Conservation (phyloP, 2,797 vertebrate genomes). For the Gymnodraco acuticeps region DNA sequence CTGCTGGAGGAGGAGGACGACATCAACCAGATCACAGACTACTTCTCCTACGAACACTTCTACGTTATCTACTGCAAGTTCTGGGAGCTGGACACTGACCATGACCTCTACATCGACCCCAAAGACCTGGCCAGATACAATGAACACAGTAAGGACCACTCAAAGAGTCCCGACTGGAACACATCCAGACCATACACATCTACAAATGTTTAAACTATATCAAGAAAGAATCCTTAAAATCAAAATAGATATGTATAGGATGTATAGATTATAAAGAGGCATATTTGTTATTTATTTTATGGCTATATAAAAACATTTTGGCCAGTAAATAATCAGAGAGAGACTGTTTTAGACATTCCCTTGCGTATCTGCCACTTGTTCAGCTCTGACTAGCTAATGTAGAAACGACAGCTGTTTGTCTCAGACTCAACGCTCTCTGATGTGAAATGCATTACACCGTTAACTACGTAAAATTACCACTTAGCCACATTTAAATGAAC, state of each 20-base stretch:
- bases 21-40: constrained; percentile 99
- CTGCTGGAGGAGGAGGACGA: constrained; percentile 98
- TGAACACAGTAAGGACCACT: constrained; percentile 90
- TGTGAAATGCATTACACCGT: constrained; percentile 23
- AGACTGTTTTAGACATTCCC: constrained; percentile 6
- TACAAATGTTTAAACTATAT: background rate
- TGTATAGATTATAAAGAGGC: background rate
- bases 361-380: constrained; percentile 22
- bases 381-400: background rate
- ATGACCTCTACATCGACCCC: constrained; percentile 97
- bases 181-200: background rate
- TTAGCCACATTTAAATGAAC: constrained; percentile 10
- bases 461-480: constrained; percentile 12
- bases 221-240: background rate
- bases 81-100: constrained; percentile 99
- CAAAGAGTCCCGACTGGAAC: background rate
- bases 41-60: constrained; percentile 99
- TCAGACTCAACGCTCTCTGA: constrained; percentile 12
- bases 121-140: constrained; percentile 96
- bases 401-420: constrained; percentile 42
- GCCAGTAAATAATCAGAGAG: constrained; percentile 33
- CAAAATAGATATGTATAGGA: background rate
- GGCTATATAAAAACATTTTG: background rate
- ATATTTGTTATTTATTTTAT: constrained; percentile 6
- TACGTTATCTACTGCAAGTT: constrained; percentile 99